Evolutionary conservation across 2,113 vertebrate genomes (phyloP), one percentile per base, ranked within the genome.

Genomic region (Prochilodus magdalenae): DNA sequence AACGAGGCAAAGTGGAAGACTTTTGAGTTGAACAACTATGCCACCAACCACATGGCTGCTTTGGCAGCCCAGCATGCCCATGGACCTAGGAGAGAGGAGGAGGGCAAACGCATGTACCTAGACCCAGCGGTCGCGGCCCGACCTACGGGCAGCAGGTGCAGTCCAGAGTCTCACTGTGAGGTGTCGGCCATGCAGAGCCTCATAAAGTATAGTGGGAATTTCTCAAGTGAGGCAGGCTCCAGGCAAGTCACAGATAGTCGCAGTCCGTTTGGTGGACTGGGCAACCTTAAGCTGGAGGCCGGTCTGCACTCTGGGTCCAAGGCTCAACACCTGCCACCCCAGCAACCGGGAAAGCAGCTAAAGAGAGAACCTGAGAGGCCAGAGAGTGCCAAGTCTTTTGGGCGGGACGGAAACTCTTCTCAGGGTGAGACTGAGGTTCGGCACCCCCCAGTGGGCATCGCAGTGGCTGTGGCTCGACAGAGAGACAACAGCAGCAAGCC

Each of bases 131-230:
- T 86, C 0, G 85, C 96, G 24, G 94, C 94, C 0, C 93, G 95
- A 22, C 92, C 95, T 0, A 87, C 91, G 0, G 53, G 88, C 16
- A 55, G 90, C 49, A 26, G 93, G 12, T 55, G 88, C 0, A 44
- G 92, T 0, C 71, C 93, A 0, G 49, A 86, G 5, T 81, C 92
- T 0, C 95, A 94, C 0, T 84, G 94, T 0, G 97, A 99, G 85
- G 95, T 96, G 1, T 99, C 97, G 0, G 97, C 98, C 89, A 99
- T 99, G 98, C 98, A 99, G 90, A 98, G 96, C 87, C 95, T 99
- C 72, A 98, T 99, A 87, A 98, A 98, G 63, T 99, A 99, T 92
- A 99, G 97, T 0, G 98, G 98, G 15, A 97, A 95, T 92, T 99
- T 99, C 65, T 92, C 96, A 0, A 94, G 96, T 0, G 98, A 98